These are phyloP conservation scores for Fundulus diaphanus DNA, from an alignment of 2,797 vertebrate species.

Conservation along the genomic window DNA sequence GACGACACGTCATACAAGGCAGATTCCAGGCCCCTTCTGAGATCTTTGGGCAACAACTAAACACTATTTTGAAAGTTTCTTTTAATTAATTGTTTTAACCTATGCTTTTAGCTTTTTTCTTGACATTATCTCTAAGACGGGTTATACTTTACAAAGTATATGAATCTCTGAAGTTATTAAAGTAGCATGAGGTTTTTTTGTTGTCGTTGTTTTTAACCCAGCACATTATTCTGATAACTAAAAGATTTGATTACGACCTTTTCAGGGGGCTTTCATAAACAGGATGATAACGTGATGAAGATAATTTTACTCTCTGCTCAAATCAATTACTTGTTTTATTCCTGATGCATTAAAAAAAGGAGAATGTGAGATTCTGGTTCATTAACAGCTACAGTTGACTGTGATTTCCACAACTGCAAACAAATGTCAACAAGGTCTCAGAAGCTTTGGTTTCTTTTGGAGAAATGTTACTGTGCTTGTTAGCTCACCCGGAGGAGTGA, in stretches of 20 bases:
- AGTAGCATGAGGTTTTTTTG: background rate
- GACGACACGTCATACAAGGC: no score
- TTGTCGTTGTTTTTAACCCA: background rate
- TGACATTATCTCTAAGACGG: background rate
- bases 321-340: background rate
- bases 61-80: background rate
- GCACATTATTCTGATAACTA: background rate
- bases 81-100: background rate
- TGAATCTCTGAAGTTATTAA: background rate
- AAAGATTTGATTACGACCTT: no score
- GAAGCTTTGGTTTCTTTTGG: conserved; percentile 12
- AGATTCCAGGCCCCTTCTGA: no score
- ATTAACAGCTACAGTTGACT: conserved; percentile 34
- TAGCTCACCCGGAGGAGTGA: background rate
- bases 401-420: conserved; percentile 12
- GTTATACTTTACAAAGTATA: background rate
- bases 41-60: background rate
- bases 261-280: background rate
- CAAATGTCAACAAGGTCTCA: conserved; percentile 29
- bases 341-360: background rate
- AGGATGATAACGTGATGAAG: background rate
- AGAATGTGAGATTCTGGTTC: conserved; percentile 5
- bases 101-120: background rate
- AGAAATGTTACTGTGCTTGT: conserved; percentile 4
- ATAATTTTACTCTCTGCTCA: background rate